These are phyloP conservation scores for Acanthochromis polyacanthus DNA, from an alignment of 2,113 vertebrate species.

Conservation along the genomic window DNA sequence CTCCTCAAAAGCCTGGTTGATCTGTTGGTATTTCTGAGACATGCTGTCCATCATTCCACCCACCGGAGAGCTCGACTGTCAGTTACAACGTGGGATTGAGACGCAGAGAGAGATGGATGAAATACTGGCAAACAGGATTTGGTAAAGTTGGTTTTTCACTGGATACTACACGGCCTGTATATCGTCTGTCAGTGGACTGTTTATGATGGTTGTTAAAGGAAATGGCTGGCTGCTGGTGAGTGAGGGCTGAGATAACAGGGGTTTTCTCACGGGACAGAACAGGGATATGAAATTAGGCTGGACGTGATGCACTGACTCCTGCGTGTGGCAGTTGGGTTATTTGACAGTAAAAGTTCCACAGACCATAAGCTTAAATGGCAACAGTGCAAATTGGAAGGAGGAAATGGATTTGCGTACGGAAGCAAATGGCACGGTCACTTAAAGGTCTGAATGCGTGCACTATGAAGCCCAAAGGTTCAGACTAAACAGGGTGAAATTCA, in stretches of 20 bases:
- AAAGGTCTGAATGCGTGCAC: background rate
- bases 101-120: background rate
- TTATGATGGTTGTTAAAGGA: constrained; percentile 38
- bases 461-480: constrained; percentile 35
- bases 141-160: constrained; percentile 6
- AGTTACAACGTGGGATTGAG: constrained; percentile 39
- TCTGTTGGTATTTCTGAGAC: constrained; percentile 99
- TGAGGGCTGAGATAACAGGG: background rate
- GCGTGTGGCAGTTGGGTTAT: background rate
- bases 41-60: constrained; percentile 92
- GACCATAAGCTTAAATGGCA: constrained; percentile 8
- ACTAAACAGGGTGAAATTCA: constrained; percentile 53
- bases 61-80: constrained; percentile 90
- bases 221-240: constrained; percentile 9
- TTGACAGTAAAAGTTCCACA: constrained; percentile 26
- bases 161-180: background rate
- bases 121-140: background rate
- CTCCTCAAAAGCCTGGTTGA: constrained; percentile 97
- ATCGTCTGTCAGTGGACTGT: constrained; percentile 37
- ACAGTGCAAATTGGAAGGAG: background rate
- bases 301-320: constrained; percentile 6
- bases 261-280: background rate
- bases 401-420: constrained; percentile 31
- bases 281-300: background rate
- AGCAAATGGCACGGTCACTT: constrained; percentile 23